Evolutionary conservation across 2,888 invertebrate species (phyloP), one percentile per base, ranked within the genome.

Genomic region (Chrysodeixis includens): DNA sequence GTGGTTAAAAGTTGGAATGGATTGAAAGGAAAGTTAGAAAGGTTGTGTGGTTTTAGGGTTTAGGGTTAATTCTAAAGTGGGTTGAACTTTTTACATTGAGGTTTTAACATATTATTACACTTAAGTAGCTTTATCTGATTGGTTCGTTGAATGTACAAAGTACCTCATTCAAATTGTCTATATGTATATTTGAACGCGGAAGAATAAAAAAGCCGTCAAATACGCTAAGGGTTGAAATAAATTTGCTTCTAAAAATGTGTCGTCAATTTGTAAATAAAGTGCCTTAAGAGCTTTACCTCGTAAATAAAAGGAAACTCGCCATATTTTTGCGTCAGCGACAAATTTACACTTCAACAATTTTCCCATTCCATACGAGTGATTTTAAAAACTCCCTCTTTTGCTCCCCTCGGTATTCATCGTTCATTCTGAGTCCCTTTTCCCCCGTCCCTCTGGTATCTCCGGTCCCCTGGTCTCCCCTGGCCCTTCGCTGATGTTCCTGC

Each of bases 341-440:
- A 82, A 81, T 81, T 82, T 79, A 79, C 82, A 81, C 80, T 81
- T 75, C 80, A 82, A 74, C 78, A 79, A 79, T 71, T 82, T 81
- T 69, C 66, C 66, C 78, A 74, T 82, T 79, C 75, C 82, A 71
- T 71, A 58, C 69, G 82, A 82, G 80, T 82, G 80, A 79, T 78
- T 79, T 83, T 75, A 73, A 83, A 74, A 76, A 56, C 74, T 76
- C 79, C 81, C 71, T 77, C 71, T 75, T 79, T 66, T 57, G 49
- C 63, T 18, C 72, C 84, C 83, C 83, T 83, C 76, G 66, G 79
- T 76, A 86, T 88, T 82, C 83, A 78, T 76, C 78, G 77, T 75
- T 74, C 66, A 71, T 65, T 69, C 68, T 63, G 59, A 58, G 66
- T 64, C 67, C 76, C 72, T 66, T 59, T 68, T 60, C 53, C 66